A percentile compares a stretch with the other conserved stretches of the same genome.
phyloP scores from a whole-genome alignment of 2,113 vertebrate genomes.

The Uria lomvia region DNA sequence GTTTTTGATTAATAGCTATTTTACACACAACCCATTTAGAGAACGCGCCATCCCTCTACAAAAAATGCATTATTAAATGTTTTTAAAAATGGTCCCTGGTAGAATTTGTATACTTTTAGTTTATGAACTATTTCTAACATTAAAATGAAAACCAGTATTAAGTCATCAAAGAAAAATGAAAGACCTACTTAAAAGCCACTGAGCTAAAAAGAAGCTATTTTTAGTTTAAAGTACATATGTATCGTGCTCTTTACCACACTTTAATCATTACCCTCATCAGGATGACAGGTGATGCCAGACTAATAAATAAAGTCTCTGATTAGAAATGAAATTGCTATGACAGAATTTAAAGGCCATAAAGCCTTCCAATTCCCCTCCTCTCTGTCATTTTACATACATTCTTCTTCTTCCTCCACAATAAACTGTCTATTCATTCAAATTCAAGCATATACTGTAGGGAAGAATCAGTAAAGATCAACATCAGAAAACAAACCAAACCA shows the following conservation, averaged over 20 bases:
- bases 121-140: not conserved
- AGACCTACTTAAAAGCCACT: not conserved
- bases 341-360: not conserved
- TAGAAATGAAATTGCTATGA: not conserved
- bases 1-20: not conserved
- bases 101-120: not conserved
- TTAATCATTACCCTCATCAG: conserved; percentile 9
- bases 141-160: not conserved
- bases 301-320: conserved; percentile 13
- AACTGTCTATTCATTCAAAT: not conserved
- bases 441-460: not conserved
- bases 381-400: not conserved
- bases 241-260: not conserved
- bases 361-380: not conserved
- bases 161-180: not conserved
- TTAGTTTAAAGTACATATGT: not conserved
- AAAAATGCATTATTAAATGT: not conserved
- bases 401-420: not conserved
- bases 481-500: not conserved
- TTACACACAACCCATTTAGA: not conserved
- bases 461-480: not conserved
- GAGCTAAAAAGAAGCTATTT: not conserved
- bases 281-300: not conserved
- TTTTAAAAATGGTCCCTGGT: not conserved
- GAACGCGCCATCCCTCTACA: not conserved